These are phyloP conservation scores for Nipponacmea schrenckii DNA, from an alignment of 2,888 invertebrate genomes.

Conservation along the genomic window DNA sequence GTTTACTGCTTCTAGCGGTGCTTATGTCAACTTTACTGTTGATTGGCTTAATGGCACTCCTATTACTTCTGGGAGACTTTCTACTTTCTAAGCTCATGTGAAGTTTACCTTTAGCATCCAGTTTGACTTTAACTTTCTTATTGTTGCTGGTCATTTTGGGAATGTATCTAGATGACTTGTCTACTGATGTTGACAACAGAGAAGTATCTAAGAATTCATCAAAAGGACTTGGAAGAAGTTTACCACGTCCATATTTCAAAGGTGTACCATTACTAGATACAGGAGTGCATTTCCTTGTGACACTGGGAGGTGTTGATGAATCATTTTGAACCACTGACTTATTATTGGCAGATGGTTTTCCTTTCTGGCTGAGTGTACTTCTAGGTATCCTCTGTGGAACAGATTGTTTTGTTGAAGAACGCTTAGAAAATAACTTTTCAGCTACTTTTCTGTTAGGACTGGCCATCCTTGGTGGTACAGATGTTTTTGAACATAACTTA, in stretches of 20 bases:
- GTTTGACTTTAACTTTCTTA: not conserved
- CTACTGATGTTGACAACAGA: not conserved
- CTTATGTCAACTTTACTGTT: not conserved
- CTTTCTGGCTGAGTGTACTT: too few relatives aligned
- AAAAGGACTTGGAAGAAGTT: not conserved
- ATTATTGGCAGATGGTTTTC: too few relatives aligned
- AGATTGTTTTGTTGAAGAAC: too few relatives aligned
- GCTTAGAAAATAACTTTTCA: too few relatives aligned
- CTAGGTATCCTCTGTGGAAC: too few relatives aligned
- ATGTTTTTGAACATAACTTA: too few relatives aligned
- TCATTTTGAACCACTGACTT: too few relatives aligned
- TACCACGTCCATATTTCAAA: constrained; percentile 1
- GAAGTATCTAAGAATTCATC: not conserved
- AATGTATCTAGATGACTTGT: not conserved
- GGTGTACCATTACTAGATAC: not conserved
- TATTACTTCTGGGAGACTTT: constrained; percentile 11
- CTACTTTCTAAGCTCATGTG: constrained; percentile 3
- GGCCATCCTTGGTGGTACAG: too few relatives aligned
- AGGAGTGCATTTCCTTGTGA: too few relatives aligned
- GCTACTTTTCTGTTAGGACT: too few relatives aligned
- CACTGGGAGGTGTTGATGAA: too few relatives aligned
- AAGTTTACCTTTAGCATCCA: not conserved
- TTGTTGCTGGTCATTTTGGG: not conserved
- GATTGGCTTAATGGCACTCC: constrained; percentile 17
- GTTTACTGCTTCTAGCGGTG: too few relatives aligned